These are phyloP conservation scores for Panopea generosa DNA, from an alignment of 2,888 invertebrate species.

Conservation along the genomic window DNA sequence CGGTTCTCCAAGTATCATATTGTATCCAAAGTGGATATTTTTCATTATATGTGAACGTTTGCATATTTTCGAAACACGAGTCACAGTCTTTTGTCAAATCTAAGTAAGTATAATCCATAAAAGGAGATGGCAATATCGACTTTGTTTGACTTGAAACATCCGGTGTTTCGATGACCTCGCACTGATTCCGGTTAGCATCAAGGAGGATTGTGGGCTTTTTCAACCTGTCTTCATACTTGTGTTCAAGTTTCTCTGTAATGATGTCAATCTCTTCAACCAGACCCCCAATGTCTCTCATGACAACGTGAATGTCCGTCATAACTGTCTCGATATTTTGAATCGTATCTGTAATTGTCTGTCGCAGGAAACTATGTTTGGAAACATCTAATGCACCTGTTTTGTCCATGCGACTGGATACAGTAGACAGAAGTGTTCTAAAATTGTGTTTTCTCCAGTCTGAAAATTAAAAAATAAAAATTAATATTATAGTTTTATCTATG, in stretches of 20 bases:
- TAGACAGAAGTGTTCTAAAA: no score
- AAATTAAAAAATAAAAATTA: no score
- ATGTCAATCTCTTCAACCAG: conserved; percentile 50
- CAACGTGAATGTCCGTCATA: conserved; percentile 44
- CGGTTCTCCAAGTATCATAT: conserved; percentile 47
- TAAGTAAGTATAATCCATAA: conserved; percentile 52
- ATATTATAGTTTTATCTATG: no score
- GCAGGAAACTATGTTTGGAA: conserved; percentile 15
- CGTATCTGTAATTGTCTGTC: conserved; percentile 36
- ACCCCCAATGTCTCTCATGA: conserved; percentile 37
- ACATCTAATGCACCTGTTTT: not conserved
- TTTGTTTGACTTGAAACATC: conserved; percentile 34
- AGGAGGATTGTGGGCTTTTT: conserved; percentile 10
- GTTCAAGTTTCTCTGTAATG: conserved; percentile 28
- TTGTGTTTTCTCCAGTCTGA: no score
- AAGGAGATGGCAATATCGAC: conserved; percentile 40
- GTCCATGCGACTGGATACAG: not conserved
- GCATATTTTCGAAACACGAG: conserved; percentile 34
- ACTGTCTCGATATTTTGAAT: conserved; percentile 48
- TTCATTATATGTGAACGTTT: conserved; percentile 42
- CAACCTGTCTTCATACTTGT: conserved; percentile 16
- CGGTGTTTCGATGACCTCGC: conserved; percentile 22
- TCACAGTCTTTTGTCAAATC: conserved; percentile 49
- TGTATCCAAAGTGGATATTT: conserved; percentile 64
- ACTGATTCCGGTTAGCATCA: conserved; percentile 48